Evolutionary conservation across 1,140 invertebrate genomes (phyloP).

Genomic region (Plodia interpunctella): DNA sequence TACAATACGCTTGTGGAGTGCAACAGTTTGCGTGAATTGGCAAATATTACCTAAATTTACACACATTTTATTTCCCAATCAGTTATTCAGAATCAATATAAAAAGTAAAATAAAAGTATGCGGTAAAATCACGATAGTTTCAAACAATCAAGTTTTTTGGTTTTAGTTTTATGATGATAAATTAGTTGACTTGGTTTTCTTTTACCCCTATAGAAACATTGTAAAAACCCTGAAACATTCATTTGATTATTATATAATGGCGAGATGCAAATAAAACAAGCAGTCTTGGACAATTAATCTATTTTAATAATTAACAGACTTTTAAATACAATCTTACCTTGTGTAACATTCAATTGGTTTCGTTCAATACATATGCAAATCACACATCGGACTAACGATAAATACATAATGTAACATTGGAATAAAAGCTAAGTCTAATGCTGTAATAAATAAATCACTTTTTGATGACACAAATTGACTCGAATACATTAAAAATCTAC

Average conservation of each 20-base stretch:
- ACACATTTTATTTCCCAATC: too few species aligned
- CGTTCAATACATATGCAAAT: conserved; percentile 49
- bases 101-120: too few species aligned
- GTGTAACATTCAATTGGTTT: conserved; percentile 62
- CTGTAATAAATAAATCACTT: conserved; percentile 48
- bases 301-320: conserved; percentile 67
- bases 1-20: too few species aligned
- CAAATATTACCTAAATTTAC: too few species aligned
- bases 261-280: conserved; percentile 17
- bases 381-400: conserved; percentile 61
- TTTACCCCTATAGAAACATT: too few species aligned
- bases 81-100: too few species aligned
- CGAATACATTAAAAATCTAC: conserved; percentile 25
- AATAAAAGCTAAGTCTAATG: conserved; percentile 45
- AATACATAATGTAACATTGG: conserved; percentile 63
- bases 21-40: too few species aligned
- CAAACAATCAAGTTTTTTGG: too few species aligned
- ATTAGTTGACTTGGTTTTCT: too few species aligned
- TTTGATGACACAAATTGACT: conserved; percentile 58
- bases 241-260: not conserved
- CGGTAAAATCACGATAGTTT: too few species aligned
- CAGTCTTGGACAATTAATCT: conserved; percentile 50
- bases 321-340: conserved; percentile 67
- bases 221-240: too few species aligned
- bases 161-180: too few species aligned